Percentiles rank a stretch among this genome's conserved stretches.
Evolutionary conservation across 2,113 vertebrate genomes (phyloP).

Genomic region (Ammodytes marinus): DNA sequence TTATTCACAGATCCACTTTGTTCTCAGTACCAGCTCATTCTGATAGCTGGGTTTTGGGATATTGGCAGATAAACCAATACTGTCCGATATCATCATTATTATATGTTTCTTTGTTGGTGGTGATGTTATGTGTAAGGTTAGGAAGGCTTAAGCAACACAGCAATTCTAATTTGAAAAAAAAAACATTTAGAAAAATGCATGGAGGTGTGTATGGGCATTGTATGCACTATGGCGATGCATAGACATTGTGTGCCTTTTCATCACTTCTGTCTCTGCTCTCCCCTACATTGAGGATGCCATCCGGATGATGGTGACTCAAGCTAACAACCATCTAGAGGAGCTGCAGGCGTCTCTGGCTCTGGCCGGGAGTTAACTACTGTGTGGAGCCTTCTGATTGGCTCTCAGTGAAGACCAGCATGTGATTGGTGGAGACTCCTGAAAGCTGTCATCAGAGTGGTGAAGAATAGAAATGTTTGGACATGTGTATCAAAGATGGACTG

Average conservation of each 20-base stretch:
- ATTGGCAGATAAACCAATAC: no score
- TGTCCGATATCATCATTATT: no score
- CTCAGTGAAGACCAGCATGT: not conserved
- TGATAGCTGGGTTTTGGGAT: no score
- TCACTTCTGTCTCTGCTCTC: not conserved
- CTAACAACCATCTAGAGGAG: constrained; percentile 91
- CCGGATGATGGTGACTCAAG: constrained; percentile 97
- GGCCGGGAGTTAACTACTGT: constrained; percentile 76
- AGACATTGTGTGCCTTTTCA: no score
- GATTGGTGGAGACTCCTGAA: not conserved
- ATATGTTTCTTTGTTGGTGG: no score
- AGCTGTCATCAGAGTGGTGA: not conserved
- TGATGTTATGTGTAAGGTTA: no score
- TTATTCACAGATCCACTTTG: no score
- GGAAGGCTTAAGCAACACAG: no score
- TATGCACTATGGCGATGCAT: no score
- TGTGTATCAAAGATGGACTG: not conserved
- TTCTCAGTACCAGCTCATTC: no score
- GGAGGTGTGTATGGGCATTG: not conserved
- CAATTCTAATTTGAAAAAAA: no score
- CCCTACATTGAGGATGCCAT: constrained; percentile 85
- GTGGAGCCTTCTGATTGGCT: not conserved
- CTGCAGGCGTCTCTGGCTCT: constrained; percentile 89
- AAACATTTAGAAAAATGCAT: no score
- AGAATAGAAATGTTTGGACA: not conserved